Base-by-base conservation (phyloP, 2,113 vertebrate species). In the Eolophus roseicapilla region DNA sequence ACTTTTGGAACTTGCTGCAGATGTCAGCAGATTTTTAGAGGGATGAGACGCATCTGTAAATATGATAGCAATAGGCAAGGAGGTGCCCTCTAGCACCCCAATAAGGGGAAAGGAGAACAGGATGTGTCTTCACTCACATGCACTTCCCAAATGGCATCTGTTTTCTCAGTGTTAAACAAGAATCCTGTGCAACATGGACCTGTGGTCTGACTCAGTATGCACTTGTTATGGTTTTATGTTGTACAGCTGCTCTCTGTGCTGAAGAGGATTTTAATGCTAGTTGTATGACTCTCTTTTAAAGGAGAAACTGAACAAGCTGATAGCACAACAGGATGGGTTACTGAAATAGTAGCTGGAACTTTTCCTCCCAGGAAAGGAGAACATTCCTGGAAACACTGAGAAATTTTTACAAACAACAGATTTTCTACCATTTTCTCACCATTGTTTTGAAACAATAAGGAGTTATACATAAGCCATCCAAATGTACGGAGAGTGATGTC, bases 361-460 rank as follows among this genome's bases (percentile, higher is more conserved):
- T 83, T 83, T 93, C 43, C 91, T 75, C 73, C 49, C 82, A 77
- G 87, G 70, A 91, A 95, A 82, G 83, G 59, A 0, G 0, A 94
- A 59, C 49, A 35, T 88, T 92, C 49, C 70, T 91, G 92, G 75
- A 94, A 95, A 88, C 0, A 2, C 75, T 77, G 57, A 85, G 67
- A 88, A 77, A 67, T 80, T 84, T 84, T 93, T 93, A 47, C 62
- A 76, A 92, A 63, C 62, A 91, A 39, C 50, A 63, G 29, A 28
- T 91, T 96, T 87, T 9, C 13, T 19, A 25, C n/a, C 28, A 37
- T 86, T 89, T 93, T 91, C 75, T 92, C 87, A 90, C 77, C 37
- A 90, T 91, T 93, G 82, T 85, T 96, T 95, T 80, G 49, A 94
- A 91, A 96, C 1, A 9, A 64, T 91, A 47, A 68, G 65, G 11